Evolutionary conservation across 2,797 vertebrate species (phyloP).

Genomic region (Lycodopsis pacificus): DNA sequence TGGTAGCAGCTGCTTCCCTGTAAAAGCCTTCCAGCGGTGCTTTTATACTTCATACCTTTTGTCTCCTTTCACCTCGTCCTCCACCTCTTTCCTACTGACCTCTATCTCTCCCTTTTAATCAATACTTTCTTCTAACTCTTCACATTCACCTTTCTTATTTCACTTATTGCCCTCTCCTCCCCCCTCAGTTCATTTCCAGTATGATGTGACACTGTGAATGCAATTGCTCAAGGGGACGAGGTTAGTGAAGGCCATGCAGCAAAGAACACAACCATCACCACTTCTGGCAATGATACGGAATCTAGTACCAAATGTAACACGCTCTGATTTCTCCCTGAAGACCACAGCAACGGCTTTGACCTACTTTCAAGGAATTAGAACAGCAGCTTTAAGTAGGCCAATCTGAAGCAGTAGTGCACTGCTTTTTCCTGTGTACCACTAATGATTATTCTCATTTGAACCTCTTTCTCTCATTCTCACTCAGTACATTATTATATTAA

Average conservation of each 20-base stretch:
- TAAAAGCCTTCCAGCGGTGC: background rate
- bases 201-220: slow-evolving; percentile 63
- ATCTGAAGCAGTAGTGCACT: slow-evolving; percentile 20
- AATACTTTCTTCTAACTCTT: slow-evolving; percentile 20
- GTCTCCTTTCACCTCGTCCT: background rate
- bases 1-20: background rate
- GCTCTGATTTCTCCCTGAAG: slow-evolving; percentile 20
- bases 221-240: slow-evolving; percentile 40
- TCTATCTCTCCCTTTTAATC: slow-evolving; percentile 1
- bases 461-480: background rate
- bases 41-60: background rate
- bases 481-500: background rate
- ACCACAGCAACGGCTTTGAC: slow-evolving; percentile 58
- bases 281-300: background rate
- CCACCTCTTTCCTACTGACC: background rate
- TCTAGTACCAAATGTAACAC: slow-evolving; percentile 12
- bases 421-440: background rate
- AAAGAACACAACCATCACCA: slow-evolving; percentile 12
- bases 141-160: slow-evolving; percentile 39
- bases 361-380: slow-evolving; percentile 59
- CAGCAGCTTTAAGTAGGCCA: slow-evolving; percentile 44
- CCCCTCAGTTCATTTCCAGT: slow-evolving; percentile 31
- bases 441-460: background rate
- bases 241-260: slow-evolving; percentile 25
- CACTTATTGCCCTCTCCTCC: slow-evolving; percentile 18